A percentile compares a stretch with the other conserved stretches of the same genome.
Conservation (phyloP, 2,113 vertebrate genomes). For the Phoxinus phoxinus region DNA sequence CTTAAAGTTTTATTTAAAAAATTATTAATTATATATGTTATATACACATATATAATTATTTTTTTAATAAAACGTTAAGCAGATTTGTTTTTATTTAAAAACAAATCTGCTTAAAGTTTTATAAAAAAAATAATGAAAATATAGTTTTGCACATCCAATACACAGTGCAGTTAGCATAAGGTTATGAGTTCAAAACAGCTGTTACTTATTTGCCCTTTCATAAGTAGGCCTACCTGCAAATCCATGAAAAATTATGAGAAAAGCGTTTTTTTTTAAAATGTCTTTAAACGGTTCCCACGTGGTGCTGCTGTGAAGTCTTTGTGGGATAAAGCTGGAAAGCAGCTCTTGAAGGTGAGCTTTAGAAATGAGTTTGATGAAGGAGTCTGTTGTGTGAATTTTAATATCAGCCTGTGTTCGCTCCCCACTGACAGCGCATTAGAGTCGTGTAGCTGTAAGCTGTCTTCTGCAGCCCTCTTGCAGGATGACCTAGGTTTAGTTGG, state of each 20-base stretch:
- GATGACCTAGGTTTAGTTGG: constrained; percentile 36
- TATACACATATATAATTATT: too few relatives aligned
- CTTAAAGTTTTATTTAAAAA: too few relatives aligned
- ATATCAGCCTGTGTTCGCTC: constrained; percentile 27
- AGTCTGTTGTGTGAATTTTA: constrained; percentile 36
- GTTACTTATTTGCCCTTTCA: constrained; percentile 7
- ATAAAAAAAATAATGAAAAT: too few relatives aligned
- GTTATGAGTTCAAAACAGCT: constrained; percentile 27
- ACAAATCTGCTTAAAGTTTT: too few relatives aligned
- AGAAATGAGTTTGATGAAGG: constrained; percentile 33
- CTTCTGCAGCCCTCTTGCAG: constrained; percentile 22
- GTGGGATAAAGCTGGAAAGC: constrained; percentile 32
- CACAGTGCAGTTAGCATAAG: background rate
- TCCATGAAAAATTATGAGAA: background rate
- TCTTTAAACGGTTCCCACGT: constrained; percentile 5
- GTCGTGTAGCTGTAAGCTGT: constrained; percentile 26
- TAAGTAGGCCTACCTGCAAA: background rate
- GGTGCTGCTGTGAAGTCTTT: background rate
- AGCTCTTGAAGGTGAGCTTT: constrained; percentile 33
- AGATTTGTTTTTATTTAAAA: too few relatives aligned
- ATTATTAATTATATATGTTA: too few relatives aligned
- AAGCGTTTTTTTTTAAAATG: background rate
- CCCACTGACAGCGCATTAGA: constrained; percentile 11
- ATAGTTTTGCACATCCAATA: background rate
- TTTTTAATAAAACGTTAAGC: too few relatives aligned